A percentile compares a stretch with the other conserved stretches of the same genome.
Conservation (phyloP, 2,888 invertebrate species). For the Acanthosepion lycidas region DNA sequence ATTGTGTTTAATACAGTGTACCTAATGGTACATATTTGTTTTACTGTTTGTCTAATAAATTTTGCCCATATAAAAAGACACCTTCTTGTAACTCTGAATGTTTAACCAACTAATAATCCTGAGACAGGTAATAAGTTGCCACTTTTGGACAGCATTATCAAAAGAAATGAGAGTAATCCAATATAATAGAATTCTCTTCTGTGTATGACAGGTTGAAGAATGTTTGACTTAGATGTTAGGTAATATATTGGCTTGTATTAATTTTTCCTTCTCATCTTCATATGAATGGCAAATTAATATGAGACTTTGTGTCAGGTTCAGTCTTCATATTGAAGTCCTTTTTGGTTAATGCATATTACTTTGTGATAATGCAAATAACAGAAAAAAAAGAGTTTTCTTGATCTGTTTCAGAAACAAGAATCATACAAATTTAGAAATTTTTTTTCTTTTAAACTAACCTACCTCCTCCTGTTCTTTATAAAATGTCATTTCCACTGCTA, state of each 20-base stretch:
- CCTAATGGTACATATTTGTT: no score
- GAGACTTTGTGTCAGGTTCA: background rate
- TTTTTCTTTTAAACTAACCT: background rate
- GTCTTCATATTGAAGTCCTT: background rate
- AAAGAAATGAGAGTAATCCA: no score
- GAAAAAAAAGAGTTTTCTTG: background rate
- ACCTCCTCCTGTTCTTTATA: background rate
- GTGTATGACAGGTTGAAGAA: background rate
- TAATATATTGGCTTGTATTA: background rate
- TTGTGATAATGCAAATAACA: background rate
- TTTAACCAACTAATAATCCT: no score
- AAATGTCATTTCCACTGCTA: slow-evolving; percentile 22
- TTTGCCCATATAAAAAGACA: no score
- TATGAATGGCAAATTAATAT: background rate
- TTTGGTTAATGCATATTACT: background rate
- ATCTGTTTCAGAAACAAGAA: background rate
- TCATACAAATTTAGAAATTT: background rate
- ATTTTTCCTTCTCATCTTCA: background rate
- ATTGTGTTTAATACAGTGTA: no score
- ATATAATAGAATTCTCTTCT: background rate
- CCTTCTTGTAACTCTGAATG: no score
- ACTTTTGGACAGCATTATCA: no score
- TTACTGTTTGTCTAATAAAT: no score
- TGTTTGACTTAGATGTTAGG: background rate
- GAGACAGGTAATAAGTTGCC: no score